phyloP scores from a whole-genome alignment of 2,113 vertebrate species.

The Peromyscus californicus region DNA sequence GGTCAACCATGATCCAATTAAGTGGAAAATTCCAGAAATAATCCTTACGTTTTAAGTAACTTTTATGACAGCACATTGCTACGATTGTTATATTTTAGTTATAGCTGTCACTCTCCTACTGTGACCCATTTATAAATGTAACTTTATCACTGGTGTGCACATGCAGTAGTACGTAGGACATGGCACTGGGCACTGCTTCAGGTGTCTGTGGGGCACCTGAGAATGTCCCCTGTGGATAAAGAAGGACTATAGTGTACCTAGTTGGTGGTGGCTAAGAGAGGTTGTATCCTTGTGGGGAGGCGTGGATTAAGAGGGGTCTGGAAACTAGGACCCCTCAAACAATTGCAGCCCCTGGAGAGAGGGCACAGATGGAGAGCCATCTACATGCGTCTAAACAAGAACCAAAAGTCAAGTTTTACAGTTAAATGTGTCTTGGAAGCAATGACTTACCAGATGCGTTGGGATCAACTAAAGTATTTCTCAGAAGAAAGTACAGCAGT shows the following conservation, averaged over 20 bases:
- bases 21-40: not conserved
- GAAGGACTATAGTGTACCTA: not conserved
- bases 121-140: not conserved
- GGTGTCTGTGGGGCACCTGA: not conserved
- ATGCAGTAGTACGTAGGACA: not conserved
- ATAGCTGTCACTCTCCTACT: too few relatives aligned
- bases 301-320: not conserved
- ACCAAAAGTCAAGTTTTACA: slow-evolving; percentile 20
- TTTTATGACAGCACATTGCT: not conserved
- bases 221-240: too few relatives aligned
- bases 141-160: too few relatives aligned
- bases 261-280: not conserved
- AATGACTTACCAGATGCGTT: not conserved
- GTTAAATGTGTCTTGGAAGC: not conserved
- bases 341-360: not conserved
- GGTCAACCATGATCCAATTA: not conserved
- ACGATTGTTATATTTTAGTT: not conserved
- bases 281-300: not conserved
- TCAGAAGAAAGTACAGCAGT: not conserved
- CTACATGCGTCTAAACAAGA: not conserved
- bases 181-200: not conserved
- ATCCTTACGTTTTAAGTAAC: not conserved
- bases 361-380: not conserved
- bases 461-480: not conserved
- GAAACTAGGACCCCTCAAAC: not conserved